These are phyloP conservation scores for Cherax destructor DNA, from an alignment of 1,140 invertebrate genomes.

Conservation along the genomic window DNA sequence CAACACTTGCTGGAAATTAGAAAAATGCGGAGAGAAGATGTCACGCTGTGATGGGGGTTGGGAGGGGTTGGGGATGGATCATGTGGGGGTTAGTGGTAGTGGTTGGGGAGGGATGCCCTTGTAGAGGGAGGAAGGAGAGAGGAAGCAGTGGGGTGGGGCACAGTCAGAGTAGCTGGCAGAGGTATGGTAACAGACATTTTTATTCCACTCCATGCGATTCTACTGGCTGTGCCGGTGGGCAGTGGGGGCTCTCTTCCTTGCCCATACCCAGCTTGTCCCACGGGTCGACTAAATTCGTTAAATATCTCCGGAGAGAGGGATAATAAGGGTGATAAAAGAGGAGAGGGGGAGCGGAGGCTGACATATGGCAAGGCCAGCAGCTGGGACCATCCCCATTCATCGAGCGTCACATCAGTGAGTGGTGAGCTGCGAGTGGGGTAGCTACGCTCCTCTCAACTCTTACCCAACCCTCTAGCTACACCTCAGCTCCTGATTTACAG, in stretches of 20 bases:
- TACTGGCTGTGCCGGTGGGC: too few relatives aligned
- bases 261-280: not conserved
- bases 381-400: conserved; percentile 56
- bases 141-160: conserved; percentile 36
- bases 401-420: conserved; percentile 55
- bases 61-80: conserved; percentile 13
- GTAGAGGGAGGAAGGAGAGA: conserved; percentile 18
- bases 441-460: not conserved
- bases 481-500: not conserved
- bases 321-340: conserved; percentile 19
- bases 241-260: too few relatives aligned
- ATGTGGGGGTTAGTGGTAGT: conserved; percentile 11
- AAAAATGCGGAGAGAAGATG: conserved; percentile 68
- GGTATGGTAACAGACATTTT: conserved; percentile 46
- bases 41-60: conserved; percentile 55
- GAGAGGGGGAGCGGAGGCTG: not conserved
- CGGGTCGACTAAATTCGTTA: conserved; percentile 21
- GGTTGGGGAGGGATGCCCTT: not conserved
- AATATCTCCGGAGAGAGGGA: not conserved
- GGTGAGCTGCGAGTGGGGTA: conserved; percentile 15
- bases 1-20: conserved; percentile 67
- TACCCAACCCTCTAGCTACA: not conserved
- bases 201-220: not conserved
- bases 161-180: conserved; percentile 18
- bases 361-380: conserved; percentile 44